Conservation (phyloP, 35 echinoderm and acorn worm genomes). For the Eucidaris tribuloides region DNA sequence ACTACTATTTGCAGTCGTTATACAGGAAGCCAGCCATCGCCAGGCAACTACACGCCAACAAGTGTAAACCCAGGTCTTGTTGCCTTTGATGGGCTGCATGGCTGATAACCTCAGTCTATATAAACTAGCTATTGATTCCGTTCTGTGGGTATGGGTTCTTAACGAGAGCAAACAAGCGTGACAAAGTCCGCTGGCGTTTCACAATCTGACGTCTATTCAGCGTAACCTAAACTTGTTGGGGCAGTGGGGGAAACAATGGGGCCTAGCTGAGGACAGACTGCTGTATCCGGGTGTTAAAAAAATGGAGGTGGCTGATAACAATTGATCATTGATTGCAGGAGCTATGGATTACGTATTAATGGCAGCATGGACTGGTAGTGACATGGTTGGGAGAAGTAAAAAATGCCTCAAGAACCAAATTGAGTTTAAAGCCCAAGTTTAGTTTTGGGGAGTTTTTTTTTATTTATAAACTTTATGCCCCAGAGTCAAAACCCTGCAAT, state of each 20-base stretch:
- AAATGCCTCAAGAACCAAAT: no score
- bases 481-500: no score
- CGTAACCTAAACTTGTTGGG: no score
- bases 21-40: not conserved
- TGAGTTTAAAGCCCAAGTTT: no score
- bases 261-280: not conserved
- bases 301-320: not conserved
- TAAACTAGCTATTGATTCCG: not conserved
- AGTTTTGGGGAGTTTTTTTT: no score
- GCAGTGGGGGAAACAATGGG: not conserved
- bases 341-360: no score
- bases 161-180: slow-evolving; percentile 4
- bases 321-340: not conserved
- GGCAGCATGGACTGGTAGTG: no score
- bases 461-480: no score
- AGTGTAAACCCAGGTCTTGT: slow-evolving; percentile 5
- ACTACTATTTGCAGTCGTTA: not conserved
- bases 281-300: not conserved
- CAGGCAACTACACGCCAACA: slow-evolving; percentile 24
- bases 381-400: no score
- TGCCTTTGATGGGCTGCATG: not conserved
- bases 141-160: not conserved
- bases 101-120: not conserved
- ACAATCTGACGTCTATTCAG: no score
- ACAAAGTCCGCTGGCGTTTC: not conserved